Evolutionary conservation across 1,140 invertebrate genomes (phyloP).

Genomic region (Forficula auricularia): DNA sequence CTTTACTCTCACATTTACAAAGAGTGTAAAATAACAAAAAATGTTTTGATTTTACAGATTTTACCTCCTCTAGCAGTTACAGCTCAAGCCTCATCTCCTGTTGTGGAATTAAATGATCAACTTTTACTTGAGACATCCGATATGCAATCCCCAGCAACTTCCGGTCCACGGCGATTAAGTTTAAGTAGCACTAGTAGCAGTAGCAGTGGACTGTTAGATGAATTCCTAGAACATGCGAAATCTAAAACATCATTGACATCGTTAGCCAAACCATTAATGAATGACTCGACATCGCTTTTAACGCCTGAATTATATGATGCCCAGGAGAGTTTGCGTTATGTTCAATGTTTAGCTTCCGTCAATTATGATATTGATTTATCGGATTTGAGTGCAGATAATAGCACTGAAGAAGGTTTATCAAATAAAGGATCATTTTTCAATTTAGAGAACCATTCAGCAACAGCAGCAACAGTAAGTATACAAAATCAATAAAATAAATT

Average conservation of each 20-base stretch:
- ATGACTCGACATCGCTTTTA: too few relatives aligned
- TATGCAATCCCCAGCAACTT: too few relatives aligned
- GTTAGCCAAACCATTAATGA: too few relatives aligned
- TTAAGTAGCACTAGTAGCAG: constrained; percentile 16
- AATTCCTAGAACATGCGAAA: too few relatives aligned
- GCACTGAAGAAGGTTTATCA: constrained; percentile 38
- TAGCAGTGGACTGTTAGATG: constrained; percentile 2
- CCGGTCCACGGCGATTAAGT: constrained; percentile 7
- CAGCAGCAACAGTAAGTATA: constrained; percentile 15
- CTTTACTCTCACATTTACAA: too few relatives aligned
- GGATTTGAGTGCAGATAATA: constrained; percentile 48
- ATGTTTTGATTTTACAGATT: too few relatives aligned
- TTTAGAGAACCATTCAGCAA: constrained; percentile 26
- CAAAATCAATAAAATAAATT: constrained; percentile 9
- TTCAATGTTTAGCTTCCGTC: constrained; percentile 38
- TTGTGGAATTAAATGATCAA: too few relatives aligned
- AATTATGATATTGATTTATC: constrained; percentile 56
- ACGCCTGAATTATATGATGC: constrained; percentile 17
- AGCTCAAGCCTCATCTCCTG: constrained; percentile 8
- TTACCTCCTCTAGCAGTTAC: constrained; percentile 5
- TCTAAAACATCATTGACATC: too few relatives aligned
- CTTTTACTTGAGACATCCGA: constrained; percentile 1
- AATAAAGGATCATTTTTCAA: constrained; percentile 17
- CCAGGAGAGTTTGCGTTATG: constrained; percentile 8
- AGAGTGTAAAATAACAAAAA: too few relatives aligned